Conservation (phyloP, 2,113 vertebrate genomes). For the Pollimyrus isidori region DNA sequence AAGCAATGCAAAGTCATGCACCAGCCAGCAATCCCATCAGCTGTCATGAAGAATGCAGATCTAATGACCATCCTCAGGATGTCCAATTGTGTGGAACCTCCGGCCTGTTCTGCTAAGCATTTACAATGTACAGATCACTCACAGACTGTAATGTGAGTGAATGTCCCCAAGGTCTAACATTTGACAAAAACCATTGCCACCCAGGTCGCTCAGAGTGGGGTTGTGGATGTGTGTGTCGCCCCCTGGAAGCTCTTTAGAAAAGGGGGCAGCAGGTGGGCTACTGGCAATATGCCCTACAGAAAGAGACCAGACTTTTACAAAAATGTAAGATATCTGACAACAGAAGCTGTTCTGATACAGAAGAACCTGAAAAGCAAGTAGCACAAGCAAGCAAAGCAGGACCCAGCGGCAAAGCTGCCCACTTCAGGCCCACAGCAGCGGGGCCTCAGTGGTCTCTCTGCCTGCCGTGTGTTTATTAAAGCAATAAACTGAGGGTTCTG, state of each 20-base stretch:
- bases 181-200: background rate
- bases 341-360: background rate
- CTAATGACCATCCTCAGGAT: conserved; percentile 3
- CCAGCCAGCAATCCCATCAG: conserved; percentile 22
- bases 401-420: background rate
- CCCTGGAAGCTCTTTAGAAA: background rate
- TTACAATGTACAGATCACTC: background rate
- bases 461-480: background rate
- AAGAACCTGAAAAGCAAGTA: background rate
- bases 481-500: background rate
- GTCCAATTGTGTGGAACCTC: background rate
- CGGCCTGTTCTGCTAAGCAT: background rate
- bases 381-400: background rate
- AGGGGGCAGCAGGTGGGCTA: background rate
- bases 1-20: conserved; percentile 43
- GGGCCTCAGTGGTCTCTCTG: background rate
- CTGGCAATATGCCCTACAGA: background rate
- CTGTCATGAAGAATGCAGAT: background rate
- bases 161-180: background rate
- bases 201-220: background rate
- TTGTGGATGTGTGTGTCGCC: background rate
- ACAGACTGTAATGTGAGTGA: background rate
- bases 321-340: background rate
- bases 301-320: background rate
- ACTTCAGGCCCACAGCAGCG: background rate